Evolutionary conservation across 2,113 vertebrate species (phyloP).

Genomic region (Aspidoscelis tigris): DNA sequence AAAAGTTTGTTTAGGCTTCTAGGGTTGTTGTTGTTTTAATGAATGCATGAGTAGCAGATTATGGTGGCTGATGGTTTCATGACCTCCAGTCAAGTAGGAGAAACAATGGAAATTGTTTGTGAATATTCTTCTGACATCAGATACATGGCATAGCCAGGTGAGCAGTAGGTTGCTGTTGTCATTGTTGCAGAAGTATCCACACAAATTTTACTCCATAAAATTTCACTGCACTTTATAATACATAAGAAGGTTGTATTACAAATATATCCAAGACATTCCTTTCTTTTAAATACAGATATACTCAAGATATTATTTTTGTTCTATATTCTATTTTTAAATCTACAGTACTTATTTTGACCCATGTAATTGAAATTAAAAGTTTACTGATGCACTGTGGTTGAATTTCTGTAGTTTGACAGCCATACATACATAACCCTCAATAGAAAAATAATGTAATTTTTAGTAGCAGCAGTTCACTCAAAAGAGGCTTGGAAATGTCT

Average conservation of each 20-base stretch:
- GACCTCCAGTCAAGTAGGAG: background rate
- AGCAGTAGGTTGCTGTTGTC: slow-evolving; percentile 14
- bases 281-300: background rate
- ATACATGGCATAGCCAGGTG: background rate
- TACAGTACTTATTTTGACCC: slow-evolving; percentile 30
- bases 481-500: too few species aligned
- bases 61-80: background rate
- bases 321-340: background rate
- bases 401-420: slow-evolving; percentile 32
- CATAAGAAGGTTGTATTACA: slow-evolving; percentile 5
- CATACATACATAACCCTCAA: background rate
- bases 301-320: background rate
- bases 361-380: slow-evolving; percentile 16
- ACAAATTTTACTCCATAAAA: background rate
- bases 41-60: background rate
- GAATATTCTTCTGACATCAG: background rate
- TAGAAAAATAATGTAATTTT: too few species aligned
- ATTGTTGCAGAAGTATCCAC: background rate
- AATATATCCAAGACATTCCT: background rate
- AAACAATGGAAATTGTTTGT: background rate
- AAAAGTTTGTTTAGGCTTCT: background rate
- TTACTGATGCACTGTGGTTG: background rate
- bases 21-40: background rate
- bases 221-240: background rate
- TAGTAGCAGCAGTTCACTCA: too few species aligned